phyloP scores from a whole-genome alignment of 1,140 invertebrate genomes.

The Halesus radiatus region DNA sequence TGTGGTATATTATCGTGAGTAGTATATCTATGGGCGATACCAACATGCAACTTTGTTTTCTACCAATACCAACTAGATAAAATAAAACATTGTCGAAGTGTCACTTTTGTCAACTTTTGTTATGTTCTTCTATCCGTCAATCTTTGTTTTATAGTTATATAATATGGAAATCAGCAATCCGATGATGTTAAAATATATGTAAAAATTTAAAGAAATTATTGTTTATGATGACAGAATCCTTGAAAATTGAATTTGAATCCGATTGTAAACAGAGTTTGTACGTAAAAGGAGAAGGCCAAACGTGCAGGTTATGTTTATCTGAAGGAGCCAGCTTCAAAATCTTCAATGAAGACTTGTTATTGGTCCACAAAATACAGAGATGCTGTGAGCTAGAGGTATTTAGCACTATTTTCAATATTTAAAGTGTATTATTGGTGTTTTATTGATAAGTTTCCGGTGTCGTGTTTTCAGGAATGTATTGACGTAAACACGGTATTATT shows the following conservation, averaged over 20 bases:
- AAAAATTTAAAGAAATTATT: no score
- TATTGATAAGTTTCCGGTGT: not conserved
- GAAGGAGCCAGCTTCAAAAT: conserved; percentile 41
- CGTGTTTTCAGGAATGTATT: not conserved
- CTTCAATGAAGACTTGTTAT: conserved; percentile 13
- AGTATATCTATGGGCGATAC: no score
- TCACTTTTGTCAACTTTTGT: no score
- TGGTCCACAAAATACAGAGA: conserved; percentile 36
- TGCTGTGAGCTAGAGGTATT: conserved; percentile 38
- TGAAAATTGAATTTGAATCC: conserved; percentile 11
- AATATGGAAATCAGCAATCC: not conserved
- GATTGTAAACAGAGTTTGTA: conserved; percentile 12
- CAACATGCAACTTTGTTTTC: no score
- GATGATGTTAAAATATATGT: no score
- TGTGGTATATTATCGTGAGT: no score
- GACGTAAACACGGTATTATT: not conserved
- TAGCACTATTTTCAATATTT: not conserved
- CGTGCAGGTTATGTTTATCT: conserved; percentile 40
- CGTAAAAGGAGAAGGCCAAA: conserved; percentile 33
- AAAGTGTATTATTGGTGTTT: not conserved
- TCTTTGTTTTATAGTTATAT: no score
- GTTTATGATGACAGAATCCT: conserved; percentile 1
- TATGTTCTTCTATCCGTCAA: no score
- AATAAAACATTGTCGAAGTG: not conserved
- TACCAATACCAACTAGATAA: no score